Conservation (phyloP, 2,113 vertebrate genomes). For the Podiceps cristatus region DNA sequence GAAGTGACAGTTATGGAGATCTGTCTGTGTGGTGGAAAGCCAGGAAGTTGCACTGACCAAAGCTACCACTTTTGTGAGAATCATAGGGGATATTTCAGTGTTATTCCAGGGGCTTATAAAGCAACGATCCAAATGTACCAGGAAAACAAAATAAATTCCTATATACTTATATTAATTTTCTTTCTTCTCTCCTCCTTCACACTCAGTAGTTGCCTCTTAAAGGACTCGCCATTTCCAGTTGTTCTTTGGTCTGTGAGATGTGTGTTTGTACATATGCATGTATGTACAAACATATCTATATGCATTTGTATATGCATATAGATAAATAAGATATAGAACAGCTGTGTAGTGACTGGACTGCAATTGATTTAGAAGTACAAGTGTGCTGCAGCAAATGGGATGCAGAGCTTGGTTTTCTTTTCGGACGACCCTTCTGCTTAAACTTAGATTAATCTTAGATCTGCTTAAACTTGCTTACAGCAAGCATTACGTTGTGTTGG, state of each 20-base stretch:
- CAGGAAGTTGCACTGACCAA: background rate
- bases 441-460: background rate
- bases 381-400: background rate
- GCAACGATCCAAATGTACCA: background rate
- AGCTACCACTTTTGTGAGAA: background rate
- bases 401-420: background rate
- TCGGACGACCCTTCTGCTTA: background rate
- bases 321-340: background rate
- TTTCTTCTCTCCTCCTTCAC: background rate
- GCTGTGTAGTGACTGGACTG: background rate
- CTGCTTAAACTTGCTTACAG: background rate
- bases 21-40: background rate
- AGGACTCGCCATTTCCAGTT: fast-evolving
- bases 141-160: background rate
- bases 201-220: background rate
- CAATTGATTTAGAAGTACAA: background rate
- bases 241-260: background rate
- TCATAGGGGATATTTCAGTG: background rate
- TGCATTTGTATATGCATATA: background rate
- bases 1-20: background rate
- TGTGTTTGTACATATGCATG: background rate
- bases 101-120: background rate
- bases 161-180: background rate
- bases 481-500: background rate
- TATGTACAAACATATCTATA: background rate